A percentile compares a stretch with the other conserved stretches of the same genome.
These are phyloP conservation scores for Prionailurus viverrinus DNA, from an alignment of 2,113 vertebrate species.

Conservation along the genomic window DNA sequence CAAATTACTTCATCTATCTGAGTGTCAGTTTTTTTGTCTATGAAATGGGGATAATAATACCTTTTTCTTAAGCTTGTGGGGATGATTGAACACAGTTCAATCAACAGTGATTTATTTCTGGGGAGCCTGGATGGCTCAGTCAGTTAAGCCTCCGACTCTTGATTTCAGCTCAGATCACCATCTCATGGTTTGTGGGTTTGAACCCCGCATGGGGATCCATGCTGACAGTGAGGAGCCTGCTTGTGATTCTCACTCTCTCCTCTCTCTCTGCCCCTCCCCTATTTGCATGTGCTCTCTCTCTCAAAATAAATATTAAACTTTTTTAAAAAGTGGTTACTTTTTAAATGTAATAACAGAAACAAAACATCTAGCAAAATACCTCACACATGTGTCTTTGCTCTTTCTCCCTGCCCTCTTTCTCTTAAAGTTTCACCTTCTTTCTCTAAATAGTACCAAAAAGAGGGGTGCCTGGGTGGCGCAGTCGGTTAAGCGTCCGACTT, in stretches of 20 bases:
- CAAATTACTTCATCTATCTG: background rate
- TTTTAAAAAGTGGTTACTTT: background rate
- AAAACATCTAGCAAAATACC: background rate
- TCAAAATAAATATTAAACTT: too few relatives aligned
- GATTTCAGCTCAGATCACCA: too few relatives aligned
- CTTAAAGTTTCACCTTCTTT: background rate
- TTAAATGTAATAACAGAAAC: background rate
- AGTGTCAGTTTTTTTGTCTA: background rate
- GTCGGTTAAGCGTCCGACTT: too few relatives aligned
- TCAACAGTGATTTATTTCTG: background rate
- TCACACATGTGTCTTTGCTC: background rate
- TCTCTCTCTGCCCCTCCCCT: too few relatives aligned
- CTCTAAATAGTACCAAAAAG: background rate
- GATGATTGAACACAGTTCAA: background rate
- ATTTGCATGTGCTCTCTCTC: too few relatives aligned
- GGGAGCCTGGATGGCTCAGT: too few relatives aligned
- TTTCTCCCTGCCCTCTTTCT: background rate
- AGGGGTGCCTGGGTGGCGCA: background rate
- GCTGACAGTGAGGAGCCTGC: too few relatives aligned
- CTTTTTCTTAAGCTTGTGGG: background rate
- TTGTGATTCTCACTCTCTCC: too few relatives aligned
- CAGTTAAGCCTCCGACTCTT: too few relatives aligned
- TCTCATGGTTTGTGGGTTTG: too few relatives aligned
- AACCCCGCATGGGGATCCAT: too few relatives aligned
- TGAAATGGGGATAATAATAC: background rate